Evolutionary conservation across 2,888 invertebrate genomes (phyloP).

Genomic region (Caenorhabditis uteleia): DNA sequence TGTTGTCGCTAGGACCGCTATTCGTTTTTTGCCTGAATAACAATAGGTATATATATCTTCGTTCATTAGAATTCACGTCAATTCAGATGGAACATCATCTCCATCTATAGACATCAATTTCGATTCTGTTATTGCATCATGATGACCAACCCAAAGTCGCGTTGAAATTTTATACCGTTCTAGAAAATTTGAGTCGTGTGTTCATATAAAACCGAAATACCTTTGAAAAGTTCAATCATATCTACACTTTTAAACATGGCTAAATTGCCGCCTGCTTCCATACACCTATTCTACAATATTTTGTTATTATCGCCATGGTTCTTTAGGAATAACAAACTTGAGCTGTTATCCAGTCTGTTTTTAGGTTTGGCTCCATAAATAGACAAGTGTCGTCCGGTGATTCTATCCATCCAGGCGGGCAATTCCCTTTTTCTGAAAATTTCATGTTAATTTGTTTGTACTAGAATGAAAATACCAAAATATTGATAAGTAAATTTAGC

Average conservation of each 20-base stretch:
- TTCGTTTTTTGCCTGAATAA: no score
- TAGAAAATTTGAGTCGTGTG: no score
- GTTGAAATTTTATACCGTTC: conserved; percentile 1
- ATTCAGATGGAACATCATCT: conserved; percentile 4
- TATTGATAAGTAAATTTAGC: conserved; percentile 23
- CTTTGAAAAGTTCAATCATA: no score
- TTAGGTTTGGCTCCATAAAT: conserved; percentile 5
- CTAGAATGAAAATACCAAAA: conserved; percentile 15
- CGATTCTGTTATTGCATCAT: conserved; percentile 38
- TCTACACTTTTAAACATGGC: no score
- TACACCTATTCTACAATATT: no score
- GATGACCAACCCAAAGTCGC: conserved; percentile 42
- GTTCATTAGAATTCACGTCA: not conserved
- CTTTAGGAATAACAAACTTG: conserved; percentile 14
- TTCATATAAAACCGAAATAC: no score
- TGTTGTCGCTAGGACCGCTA: conserved; percentile 28
- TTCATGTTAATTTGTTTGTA: no score
- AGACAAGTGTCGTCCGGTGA: conserved; percentile 8
- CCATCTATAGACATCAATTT: conserved; percentile 12
- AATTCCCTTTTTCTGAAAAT: conserved; percentile 11
- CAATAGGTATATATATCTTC: no score
- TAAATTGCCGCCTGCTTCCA: no score
- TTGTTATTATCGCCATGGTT: no score
- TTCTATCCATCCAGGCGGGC: conserved; percentile 26
- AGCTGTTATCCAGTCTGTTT: conserved; percentile 18